Conservation (phyloP, 1,140 invertebrate genomes). For the Caenorhabditis briggsae region DNA sequence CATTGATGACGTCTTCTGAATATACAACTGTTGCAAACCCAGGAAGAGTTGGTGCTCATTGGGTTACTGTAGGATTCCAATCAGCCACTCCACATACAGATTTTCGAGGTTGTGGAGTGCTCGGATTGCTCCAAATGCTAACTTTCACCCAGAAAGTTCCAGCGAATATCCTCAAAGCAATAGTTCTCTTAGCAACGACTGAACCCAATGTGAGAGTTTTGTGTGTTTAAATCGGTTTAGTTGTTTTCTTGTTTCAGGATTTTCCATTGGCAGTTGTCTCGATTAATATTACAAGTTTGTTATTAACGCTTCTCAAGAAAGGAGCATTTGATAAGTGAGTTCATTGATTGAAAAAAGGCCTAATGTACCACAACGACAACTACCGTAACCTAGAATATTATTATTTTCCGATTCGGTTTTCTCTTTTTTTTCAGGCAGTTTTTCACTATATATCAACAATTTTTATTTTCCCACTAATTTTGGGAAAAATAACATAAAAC, state of each 20-base stretch:
- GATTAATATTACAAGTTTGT: slow-evolving; percentile 26
- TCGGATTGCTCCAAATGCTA: slow-evolving; percentile 28
- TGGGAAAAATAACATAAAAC: no score
- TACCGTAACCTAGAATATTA: no score
- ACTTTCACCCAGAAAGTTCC: slow-evolving; percentile 34
- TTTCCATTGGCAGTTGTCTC: slow-evolving; percentile 38
- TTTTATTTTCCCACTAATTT: no score
- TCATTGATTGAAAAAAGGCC: no score
- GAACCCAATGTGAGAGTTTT: slow-evolving; percentile 14
- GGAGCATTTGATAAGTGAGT: slow-evolving; percentile 10
- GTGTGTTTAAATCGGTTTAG: neutral
- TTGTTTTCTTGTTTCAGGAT: slow-evolving; percentile 12
- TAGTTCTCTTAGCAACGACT: slow-evolving; percentile 26
- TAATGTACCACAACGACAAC: no score
- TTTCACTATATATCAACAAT: no score
- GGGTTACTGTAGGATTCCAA: slow-evolving; percentile 50
- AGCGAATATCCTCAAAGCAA: slow-evolving; percentile 4
- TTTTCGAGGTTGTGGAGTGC: slow-evolving; percentile 27
- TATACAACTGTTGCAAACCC: neutral
- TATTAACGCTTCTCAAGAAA: slow-evolving; percentile 29
- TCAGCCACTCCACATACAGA: slow-evolving; percentile 38
- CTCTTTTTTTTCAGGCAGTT: no score
- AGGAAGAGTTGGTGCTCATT: slow-evolving; percentile 11
- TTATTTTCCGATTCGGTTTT: no score
- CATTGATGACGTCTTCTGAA: slow-evolving; percentile 23